These are phyloP conservation scores for Drosophila hydei DNA, from an alignment of 1,140 invertebrate species.

Conservation along the genomic window DNA sequence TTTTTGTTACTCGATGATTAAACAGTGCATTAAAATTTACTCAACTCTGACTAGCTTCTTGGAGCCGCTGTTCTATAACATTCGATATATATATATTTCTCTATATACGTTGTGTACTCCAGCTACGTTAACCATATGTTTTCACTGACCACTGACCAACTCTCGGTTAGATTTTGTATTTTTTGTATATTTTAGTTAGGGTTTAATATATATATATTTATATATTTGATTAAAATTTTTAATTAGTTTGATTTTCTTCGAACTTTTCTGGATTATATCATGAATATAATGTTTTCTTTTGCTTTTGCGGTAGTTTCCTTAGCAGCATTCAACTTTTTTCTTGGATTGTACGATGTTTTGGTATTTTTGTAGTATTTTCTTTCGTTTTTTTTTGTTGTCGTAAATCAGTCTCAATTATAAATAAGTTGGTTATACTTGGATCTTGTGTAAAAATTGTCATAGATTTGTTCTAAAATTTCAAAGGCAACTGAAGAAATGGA, in stretches of 20 bases:
- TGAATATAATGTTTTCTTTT: slow-evolving; percentile 6
- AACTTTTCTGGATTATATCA: slow-evolving; percentile 22
- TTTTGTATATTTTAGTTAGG: slow-evolving; percentile 36
- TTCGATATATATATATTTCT: slow-evolving; percentile 56
- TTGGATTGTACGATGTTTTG: slow-evolving; percentile 33
- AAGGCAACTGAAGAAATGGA: slow-evolving; percentile 73
- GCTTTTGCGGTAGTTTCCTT: slow-evolving; percentile 5
- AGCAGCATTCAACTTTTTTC: slow-evolving; percentile 38
- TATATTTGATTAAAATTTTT: slow-evolving; percentile 75
- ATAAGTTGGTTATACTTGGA: slow-evolving; percentile 79
- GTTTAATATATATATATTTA: slow-evolving; percentile 41
- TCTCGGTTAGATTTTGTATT: not conserved
- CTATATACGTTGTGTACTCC: slow-evolving; percentile 43
- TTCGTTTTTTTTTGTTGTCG: slow-evolving; percentile 48
- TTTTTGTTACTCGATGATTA: slow-evolving; percentile 80
- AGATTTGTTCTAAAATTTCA: slow-evolving; percentile 69
- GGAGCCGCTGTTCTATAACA: slow-evolving; percentile 60
- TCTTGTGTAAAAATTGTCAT: slow-evolving; percentile 65
- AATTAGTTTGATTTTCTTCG: slow-evolving; percentile 55
- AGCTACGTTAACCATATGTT: slow-evolving; percentile 31
- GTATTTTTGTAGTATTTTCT: slow-evolving; percentile 26
- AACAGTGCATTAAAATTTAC: slow-evolving; percentile 83
- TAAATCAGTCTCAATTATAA: slow-evolving; percentile 83
- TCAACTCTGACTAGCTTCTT: slow-evolving; percentile 63
- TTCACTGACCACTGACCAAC: slow-evolving; percentile 37